Evolutionary conservation across 1,140 invertebrate genomes (phyloP).

Genomic region (Liolophura sinensis): DNA sequence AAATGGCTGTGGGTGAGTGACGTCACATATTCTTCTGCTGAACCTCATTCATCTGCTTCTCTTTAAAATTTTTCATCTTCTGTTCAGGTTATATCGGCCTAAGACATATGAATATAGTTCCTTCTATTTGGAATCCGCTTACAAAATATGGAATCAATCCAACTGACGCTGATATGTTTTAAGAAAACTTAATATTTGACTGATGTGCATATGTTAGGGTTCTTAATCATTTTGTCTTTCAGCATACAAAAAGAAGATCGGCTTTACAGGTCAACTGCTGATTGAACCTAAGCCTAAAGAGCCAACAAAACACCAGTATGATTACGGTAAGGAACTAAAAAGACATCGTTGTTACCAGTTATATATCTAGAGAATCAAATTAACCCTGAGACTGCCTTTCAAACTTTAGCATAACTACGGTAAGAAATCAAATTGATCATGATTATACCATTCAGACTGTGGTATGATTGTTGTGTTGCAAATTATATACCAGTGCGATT

Average conservation of each 20-base stretch:
- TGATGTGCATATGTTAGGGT: too few relatives aligned
- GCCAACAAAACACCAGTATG: slow-evolving; percentile 63
- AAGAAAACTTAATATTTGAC: too few relatives aligned
- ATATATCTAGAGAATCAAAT: not conserved
- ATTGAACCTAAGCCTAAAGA: slow-evolving; percentile 64
- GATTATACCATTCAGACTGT: not conserved
- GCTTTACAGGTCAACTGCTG: slow-evolving; percentile 68
- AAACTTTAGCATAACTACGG: too few relatives aligned
- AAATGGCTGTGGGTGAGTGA: slow-evolving; percentile 63
- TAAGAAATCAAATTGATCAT: too few relatives aligned
- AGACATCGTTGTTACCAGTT: not conserved
- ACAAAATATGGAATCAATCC: too few relatives aligned
- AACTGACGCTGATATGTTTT: too few relatives aligned
- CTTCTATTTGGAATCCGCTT: too few relatives aligned
- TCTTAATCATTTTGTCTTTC: slow-evolving; percentile 28
- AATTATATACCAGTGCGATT: too few relatives aligned
- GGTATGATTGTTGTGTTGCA: not conserved
- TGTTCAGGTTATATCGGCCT: too few relatives aligned
- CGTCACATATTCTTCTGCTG: too few relatives aligned
- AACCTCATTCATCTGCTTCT: not conserved
- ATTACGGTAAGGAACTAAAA: slow-evolving; percentile 57
- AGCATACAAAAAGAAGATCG: slow-evolving; percentile 69
- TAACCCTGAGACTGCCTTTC: too few relatives aligned
- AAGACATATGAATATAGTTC: too few relatives aligned
- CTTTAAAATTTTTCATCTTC: not conserved